Evolutionary conservation across 2,113 vertebrate species (phyloP), one percentile per base, ranked within the genome.

Genomic region (Pelodiscus sinensis): DNA sequence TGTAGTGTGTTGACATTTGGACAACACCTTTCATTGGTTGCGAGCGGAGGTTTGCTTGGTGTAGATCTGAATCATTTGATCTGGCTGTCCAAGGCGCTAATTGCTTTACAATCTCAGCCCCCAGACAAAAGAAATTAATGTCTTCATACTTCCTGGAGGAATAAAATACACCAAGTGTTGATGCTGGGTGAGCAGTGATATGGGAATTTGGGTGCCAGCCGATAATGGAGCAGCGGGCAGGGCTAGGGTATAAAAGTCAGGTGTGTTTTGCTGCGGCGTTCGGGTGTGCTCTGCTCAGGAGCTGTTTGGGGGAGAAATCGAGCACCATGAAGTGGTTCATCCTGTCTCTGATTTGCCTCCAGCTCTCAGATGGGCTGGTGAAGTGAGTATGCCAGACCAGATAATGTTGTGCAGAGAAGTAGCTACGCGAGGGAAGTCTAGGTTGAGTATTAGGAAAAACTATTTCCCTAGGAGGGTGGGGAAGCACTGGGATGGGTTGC

Each of bases 311-410:
- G n/a, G 79, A 4, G 62, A 6, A 22, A 14, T 24, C 2, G 2
- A 31, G 88, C 92, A 92, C 84, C 95, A 98, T 98, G 98, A 98
- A 96, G 97, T 94, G 97, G 96, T 35, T 97, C 50, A 0, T 97
- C 75, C 90, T 97, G 86, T 92, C 84, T 38, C 22, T 98, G 92
- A 21, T 97, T 83, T 98, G 96, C 8, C 96, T 98, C 81, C 97
- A 97, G 56, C 96, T 98, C 83, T 90, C 96, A 0, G 91, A 97
- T 88, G 97, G 96, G 0, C 0, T 96, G 21, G 8, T 97, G 89
- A 98, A 92, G 98, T 98, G 87, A 90, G 97, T 90, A 57, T 92
- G 68, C 8, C 18, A 81, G 58, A 2, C 27, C 22, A 62, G 29
- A 60, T 1, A 27, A 44, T 73, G 81, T 44, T 44, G 24, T 50